Evolutionary conservation across 2,797 vertebrate genomes (phyloP).

Genomic region (Xenopus petersii): DNA sequence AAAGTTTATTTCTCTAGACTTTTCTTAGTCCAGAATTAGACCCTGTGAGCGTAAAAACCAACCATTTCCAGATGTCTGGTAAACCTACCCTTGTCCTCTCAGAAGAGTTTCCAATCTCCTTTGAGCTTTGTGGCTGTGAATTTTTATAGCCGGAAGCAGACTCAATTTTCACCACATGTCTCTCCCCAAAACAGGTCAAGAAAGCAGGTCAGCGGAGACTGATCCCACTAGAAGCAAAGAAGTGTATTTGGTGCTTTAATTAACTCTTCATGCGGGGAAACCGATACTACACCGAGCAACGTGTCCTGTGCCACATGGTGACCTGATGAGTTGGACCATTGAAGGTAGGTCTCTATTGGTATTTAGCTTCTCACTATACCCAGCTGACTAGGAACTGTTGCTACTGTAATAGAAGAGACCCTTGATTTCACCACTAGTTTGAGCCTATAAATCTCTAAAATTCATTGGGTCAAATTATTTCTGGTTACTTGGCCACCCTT

Average conservation of each 20-base stretch:
- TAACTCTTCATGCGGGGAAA: too few relatives aligned
- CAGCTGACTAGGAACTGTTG: too few relatives aligned
- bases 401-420: too few relatives aligned
- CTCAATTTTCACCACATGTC: slow-evolving; percentile 44
- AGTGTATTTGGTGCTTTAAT: background rate
- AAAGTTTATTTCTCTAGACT: background rate
- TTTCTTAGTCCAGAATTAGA: background rate
- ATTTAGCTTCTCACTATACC: too few relatives aligned
- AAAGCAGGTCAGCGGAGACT: slow-evolving; percentile 25
- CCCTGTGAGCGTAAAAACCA: slow-evolving; percentile 31
- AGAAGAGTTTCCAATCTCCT: slow-evolving; percentile 24
- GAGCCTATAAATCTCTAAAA: too few relatives aligned
- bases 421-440: too few relatives aligned
- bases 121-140: slow-evolving; percentile 42
- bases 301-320: too few relatives aligned
- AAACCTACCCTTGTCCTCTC: slow-evolving; percentile 26
- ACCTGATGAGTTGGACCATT: too few relatives aligned
- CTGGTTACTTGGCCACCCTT: too few relatives aligned
- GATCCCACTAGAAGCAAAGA: slow-evolving; percentile 17
- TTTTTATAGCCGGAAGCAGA: slow-evolving; percentile 42
- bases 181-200: slow-evolving; percentile 28
- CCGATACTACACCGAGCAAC: too few relatives aligned
- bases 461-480: too few relatives aligned
- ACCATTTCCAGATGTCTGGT: slow-evolving; percentile 42
- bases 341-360: too few relatives aligned